Conservation (phyloP, 2,113 vertebrate species). For the Esox niger region DNA sequence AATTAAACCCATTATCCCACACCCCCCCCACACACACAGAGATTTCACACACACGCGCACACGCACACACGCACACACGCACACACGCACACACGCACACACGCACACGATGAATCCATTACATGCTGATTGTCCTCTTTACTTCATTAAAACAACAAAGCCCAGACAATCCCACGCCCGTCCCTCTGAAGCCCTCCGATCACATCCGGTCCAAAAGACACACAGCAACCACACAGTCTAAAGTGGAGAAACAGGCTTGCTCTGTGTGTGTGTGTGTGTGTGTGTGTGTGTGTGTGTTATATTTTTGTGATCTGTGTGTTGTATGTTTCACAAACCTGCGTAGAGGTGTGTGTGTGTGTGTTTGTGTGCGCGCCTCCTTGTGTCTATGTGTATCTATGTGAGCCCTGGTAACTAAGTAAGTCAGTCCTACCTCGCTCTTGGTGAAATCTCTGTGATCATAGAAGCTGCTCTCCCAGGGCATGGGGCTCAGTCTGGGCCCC, state of each 20-base stretch:
- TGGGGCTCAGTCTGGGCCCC: slow-evolving; percentile 55
- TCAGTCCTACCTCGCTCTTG: slow-evolving; percentile 71
- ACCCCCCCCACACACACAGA: no score
- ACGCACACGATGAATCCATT: no score
- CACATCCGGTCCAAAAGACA: not conserved
- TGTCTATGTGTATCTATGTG: slow-evolving; percentile 21
- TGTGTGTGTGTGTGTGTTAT: not conserved
- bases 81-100: no score
- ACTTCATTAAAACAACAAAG: no score
- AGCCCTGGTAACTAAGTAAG: slow-evolving; percentile 34
- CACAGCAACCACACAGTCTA: no score
- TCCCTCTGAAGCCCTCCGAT: not conserved
- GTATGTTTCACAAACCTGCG: slow-evolving; percentile 21
- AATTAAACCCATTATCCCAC: no score
- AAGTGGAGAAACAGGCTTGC: slow-evolving; percentile 15
- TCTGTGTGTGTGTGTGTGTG: not conserved
- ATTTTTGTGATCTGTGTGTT: no score
- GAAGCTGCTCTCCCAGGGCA: slow-evolving; percentile 66
- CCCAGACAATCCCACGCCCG: not conserved
- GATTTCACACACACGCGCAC: no score
- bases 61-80: no score
- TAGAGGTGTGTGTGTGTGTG: not conserved
- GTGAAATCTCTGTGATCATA: slow-evolving; percentile 67
- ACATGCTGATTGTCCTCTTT: no score
- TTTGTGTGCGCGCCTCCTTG: not conserved